Percentiles rank a stretch among this genome's conserved stretches.
Conservation (phyloP, 2,113 vertebrate genomes). For the Cyanoderma ruficeps region DNA sequence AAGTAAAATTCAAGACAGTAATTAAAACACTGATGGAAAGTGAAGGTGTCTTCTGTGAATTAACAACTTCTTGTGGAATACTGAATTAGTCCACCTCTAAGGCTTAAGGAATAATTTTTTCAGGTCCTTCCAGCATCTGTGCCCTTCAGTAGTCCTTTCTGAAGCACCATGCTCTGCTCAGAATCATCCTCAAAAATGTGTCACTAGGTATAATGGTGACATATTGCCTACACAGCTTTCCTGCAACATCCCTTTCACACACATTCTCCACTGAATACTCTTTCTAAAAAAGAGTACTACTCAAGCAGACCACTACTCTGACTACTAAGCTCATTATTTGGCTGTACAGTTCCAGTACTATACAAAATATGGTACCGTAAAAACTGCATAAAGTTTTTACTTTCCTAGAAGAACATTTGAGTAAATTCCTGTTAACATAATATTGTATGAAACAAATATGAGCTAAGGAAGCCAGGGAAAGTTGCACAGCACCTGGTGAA, state of each 20-base stretch:
- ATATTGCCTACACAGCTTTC: background rate
- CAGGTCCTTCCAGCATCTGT: background rate
- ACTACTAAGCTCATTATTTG: background rate
- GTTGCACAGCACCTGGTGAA: slow-evolving; percentile 79
- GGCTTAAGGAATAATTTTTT: background rate
- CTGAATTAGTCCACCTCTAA: background rate
- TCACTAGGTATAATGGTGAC: accelerated
- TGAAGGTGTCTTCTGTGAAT: background rate
- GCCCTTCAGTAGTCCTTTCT: background rate
- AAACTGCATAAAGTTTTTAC: background rate
- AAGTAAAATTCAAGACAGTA: background rate
- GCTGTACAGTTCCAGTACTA: background rate
- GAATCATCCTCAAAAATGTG: background rate
- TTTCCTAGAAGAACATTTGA: background rate
- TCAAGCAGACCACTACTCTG: background rate
- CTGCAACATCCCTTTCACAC: background rate
- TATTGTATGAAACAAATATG: background rate
- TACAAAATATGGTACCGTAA: accelerated
- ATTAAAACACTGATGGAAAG: background rate
- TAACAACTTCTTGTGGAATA: background rate
- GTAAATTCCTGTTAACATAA: background rate
- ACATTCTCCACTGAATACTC: background rate
- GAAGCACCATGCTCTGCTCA: background rate
- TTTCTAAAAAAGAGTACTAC: background rate
- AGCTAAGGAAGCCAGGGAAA: background rate